Percentiles rank a stretch among this genome's conserved stretches.
These are phyloP conservation scores for Celastrina argiolus DNA, from an alignment of 2,888 invertebrate species.

Conservation along the genomic window DNA sequence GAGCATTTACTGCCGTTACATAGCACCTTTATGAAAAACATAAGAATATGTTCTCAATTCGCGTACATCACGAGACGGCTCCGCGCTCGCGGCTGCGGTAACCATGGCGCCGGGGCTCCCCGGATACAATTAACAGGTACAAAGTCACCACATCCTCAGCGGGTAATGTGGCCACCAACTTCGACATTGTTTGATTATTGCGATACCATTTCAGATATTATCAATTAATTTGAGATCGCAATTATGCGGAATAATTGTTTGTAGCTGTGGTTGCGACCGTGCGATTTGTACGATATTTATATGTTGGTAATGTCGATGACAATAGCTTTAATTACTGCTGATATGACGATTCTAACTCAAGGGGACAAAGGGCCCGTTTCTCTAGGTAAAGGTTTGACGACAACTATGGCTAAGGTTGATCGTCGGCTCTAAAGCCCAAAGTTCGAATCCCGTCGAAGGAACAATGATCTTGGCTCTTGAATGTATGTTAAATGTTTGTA, in stretches of 20 bases:
- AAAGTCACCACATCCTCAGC: neutral
- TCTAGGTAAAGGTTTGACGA: neutral
- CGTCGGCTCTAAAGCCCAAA: too few relatives aligned
- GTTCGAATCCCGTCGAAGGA: too few relatives aligned
- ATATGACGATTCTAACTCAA: neutral
- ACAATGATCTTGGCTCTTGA: too few relatives aligned
- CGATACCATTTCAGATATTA: neutral
- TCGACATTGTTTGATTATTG: neutral
- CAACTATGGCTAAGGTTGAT: neutral
- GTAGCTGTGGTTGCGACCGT: neutral
- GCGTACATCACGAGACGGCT: neutral
- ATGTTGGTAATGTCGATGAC: too few relatives aligned
- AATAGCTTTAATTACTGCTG: neutral
- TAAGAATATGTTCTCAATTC: neutral
- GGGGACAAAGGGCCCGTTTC: neutral
- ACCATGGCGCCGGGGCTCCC: neutral
- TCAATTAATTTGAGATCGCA: neutral
- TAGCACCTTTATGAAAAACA: neutral
- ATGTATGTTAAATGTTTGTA: too few relatives aligned
- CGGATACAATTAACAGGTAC: neutral
- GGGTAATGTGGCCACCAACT: neutral
- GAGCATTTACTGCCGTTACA: too few relatives aligned
- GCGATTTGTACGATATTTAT: neutral
- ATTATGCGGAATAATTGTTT: neutral
- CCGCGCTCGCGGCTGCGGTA: neutral